A percentile compares a stretch with the other conserved stretches of the same genome.
These are phyloP conservation scores for Morpho achilles DNA, from an alignment of 2,888 invertebrate genomes.

Conservation along the genomic window DNA sequence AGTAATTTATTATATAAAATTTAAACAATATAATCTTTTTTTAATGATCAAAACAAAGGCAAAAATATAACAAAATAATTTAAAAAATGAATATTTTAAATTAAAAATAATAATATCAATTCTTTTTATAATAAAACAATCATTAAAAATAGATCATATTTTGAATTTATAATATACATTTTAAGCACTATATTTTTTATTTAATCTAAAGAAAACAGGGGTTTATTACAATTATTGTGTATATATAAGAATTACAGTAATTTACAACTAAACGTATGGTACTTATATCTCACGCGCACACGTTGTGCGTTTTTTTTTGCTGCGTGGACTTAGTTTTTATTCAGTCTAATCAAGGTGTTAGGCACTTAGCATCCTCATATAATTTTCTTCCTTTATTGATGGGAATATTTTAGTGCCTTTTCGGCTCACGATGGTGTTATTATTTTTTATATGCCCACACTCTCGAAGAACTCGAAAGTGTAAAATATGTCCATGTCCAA, in stretches of 20 bases:
- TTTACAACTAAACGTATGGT: constrained; percentile 3
- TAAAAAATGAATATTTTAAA: background rate
- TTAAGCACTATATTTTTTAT: constrained; percentile 3
- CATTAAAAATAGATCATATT: constrained; percentile 13
- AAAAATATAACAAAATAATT: constrained; percentile 2
- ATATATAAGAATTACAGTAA: constrained; percentile 8
- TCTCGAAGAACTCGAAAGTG: too few relatives aligned
- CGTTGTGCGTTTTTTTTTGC: constrained; percentile 11
- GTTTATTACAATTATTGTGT: background rate
- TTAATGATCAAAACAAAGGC: background rate
- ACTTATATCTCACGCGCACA: background rate
- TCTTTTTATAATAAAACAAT: background rate
- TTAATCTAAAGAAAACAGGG: constrained; percentile 1
- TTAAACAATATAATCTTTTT: constrained; percentile 9
- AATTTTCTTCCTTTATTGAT: background rate
- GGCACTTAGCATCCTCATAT: constrained; percentile 20
- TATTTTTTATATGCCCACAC: background rate
- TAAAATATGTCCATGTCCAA: too few relatives aligned
- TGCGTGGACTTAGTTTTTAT: background rate
- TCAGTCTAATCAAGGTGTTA: constrained; percentile 12
- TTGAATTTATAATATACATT: background rate
- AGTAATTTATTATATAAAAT: background rate
- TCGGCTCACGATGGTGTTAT: background rate
- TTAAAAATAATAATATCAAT: background rate
- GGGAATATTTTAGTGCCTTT: constrained; percentile 3